Evolutionary conservation across 1,140 invertebrate species (phyloP).

Genomic region (Philopotamus ludificatus): DNA sequence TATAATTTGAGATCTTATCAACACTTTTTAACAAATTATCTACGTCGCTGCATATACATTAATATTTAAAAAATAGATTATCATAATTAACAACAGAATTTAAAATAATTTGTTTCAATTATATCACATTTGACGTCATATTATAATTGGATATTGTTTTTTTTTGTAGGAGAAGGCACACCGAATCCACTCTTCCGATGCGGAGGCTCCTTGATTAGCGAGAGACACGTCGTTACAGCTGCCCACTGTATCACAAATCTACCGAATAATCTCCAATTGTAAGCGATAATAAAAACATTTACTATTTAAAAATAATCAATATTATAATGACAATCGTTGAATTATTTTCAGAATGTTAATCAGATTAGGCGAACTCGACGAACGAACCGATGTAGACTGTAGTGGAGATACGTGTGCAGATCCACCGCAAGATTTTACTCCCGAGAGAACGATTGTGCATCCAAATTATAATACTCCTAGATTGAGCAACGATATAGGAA

Average conservation of each 20-base stretch:
- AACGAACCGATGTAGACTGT: constrained; percentile 53
- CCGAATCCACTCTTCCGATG: constrained; percentile 30
- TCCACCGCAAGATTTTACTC: constrained; percentile 48
- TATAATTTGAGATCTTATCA: no score
- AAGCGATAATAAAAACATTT: constrained; percentile 39
- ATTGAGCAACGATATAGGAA: constrained; percentile 53
- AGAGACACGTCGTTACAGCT: constrained; percentile 43
- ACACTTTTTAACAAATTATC: no score
- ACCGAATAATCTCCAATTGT: constrained; percentile 48
- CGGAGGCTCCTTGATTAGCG: constrained; percentile 33
- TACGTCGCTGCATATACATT: no score
- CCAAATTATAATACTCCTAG: constrained; percentile 47
- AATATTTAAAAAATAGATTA: no score
- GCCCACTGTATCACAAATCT: constrained; percentile 60
- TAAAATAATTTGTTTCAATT: no score
- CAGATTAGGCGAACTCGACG: constrained; percentile 57
- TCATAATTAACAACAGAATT: background rate
- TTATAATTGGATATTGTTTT: background rate
- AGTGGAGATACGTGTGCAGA: constrained; percentile 47
- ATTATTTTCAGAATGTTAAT: constrained; percentile 49
- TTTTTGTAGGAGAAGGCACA: constrained; percentile 25
- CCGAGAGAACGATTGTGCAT: constrained; percentile 47
- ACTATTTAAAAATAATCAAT: background rate
- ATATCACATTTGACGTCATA: no score
- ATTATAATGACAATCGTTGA: background rate